Conservation (phyloP, 1,140 invertebrate species). For the Cotesia chilonis region DNA sequence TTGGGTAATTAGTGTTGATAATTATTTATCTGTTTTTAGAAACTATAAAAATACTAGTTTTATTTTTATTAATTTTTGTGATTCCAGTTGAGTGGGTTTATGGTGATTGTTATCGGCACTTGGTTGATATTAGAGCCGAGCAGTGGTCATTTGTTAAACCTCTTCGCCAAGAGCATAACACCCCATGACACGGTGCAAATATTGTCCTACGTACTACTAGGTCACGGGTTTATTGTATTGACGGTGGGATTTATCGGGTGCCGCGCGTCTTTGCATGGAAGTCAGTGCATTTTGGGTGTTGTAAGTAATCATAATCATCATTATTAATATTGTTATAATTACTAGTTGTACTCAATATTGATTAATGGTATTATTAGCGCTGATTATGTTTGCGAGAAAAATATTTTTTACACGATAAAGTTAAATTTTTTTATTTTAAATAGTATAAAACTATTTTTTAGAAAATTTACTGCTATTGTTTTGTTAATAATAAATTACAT, state of each 20-base stretch:
- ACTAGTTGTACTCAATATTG: not conserved
- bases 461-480: no score
- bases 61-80: not conserved
- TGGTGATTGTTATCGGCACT: conserved; percentile 63
- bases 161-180: conserved; percentile 57
- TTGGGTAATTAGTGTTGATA: conserved; percentile 63
- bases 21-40: not conserved
- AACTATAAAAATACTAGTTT: not conserved
- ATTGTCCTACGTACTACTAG: conserved; percentile 64
- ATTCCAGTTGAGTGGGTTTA: conserved; percentile 64
- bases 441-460: no score
- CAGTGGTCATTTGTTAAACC: conserved; percentile 63
- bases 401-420: no score
- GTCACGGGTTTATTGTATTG: conserved; percentile 64
- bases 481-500: no score
- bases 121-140: conserved; percentile 65
- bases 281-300: conserved; percentile 64
- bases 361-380: no score
- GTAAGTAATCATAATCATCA: conserved; percentile 56
- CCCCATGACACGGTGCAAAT: conserved; percentile 62
- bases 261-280: conserved; percentile 64
- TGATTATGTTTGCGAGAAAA: no score
- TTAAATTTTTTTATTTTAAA: no score
- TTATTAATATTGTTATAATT: not conserved
- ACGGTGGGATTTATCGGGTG: conserved; percentile 68